Evolutionary conservation across 2,888 invertebrate genomes (phyloP).

Genomic region (Tetragnatha montana): DNA sequence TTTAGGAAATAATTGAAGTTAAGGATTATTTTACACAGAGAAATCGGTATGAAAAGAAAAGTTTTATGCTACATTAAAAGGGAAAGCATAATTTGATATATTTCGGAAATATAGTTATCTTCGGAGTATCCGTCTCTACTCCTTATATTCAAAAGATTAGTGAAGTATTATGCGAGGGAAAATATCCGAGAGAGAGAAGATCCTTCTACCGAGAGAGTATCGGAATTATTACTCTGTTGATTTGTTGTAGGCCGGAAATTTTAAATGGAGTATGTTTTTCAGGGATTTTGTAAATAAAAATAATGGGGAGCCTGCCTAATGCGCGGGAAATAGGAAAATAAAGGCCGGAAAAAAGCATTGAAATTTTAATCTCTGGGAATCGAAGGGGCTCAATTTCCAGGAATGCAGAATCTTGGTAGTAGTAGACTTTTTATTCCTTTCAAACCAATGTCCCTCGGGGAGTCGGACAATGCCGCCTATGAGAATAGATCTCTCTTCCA

Average conservation of each 20-base stretch:
- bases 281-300: background rate
- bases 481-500: slow-evolving; percentile 43
- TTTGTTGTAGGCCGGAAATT: background rate
- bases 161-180: background rate
- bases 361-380: slow-evolving; percentile 42
- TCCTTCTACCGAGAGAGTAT: background rate
- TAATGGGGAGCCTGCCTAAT: background rate
- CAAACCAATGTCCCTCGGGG: slow-evolving; percentile 35
- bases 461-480: slow-evolving; percentile 47
- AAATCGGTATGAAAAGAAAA: too few relatives aligned
- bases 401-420: background rate
- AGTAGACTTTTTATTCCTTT: slow-evolving; percentile 18
- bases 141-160: background rate
- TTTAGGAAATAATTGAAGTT: too few relatives aligned
- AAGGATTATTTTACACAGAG: too few relatives aligned
- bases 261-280: background rate
- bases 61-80: too few relatives aligned
- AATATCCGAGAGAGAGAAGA: background rate
- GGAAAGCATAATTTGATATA: background rate
- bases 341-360: background rate
- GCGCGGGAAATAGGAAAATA: background rate
- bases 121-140: background rate
- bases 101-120: background rate
- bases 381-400: slow-evolving; percentile 29
- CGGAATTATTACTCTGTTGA: background rate